Evolutionary conservation across 2,113 vertebrate genomes (phyloP).

Genomic region (Bubo bubo): DNA sequence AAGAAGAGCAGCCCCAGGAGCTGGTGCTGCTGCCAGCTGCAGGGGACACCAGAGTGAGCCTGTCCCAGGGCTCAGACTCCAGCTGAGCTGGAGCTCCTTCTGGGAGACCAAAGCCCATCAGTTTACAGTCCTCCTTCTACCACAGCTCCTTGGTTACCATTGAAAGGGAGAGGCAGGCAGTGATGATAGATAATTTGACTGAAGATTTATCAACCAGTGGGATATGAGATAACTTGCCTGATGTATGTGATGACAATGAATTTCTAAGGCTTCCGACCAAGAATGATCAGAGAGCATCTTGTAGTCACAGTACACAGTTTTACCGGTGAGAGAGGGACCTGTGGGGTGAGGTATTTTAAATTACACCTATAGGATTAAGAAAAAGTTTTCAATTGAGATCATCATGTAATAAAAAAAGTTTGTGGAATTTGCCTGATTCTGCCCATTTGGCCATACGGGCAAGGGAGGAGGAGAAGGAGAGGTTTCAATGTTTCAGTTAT

Average conservation of each 20-base stretch:
- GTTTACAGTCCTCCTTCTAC: background rate
- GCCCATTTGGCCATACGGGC: background rate
- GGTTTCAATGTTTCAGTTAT: background rate
- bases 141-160: background rate
- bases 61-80: background rate
- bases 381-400: background rate
- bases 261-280: background rate
- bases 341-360: background rate
- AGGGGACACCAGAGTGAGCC: background rate
- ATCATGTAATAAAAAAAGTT: background rate
- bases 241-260: background rate
- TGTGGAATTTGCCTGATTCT: background rate
- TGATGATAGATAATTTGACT: background rate
- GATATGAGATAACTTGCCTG: background rate
- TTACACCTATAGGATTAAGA: background rate
- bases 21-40: background rate
- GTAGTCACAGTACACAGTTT: background rate
- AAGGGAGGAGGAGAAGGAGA: background rate
- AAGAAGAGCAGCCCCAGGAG: background rate
- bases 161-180: background rate
- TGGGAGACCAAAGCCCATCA: background rate
- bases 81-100: background rate
- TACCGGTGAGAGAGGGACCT: background rate
- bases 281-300: background rate
- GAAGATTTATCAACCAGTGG: background rate